These are phyloP conservation scores for Petrolisthes manimaculis DNA, from an alignment of 2,888 invertebrate genomes.

Conservation along the genomic window DNA sequence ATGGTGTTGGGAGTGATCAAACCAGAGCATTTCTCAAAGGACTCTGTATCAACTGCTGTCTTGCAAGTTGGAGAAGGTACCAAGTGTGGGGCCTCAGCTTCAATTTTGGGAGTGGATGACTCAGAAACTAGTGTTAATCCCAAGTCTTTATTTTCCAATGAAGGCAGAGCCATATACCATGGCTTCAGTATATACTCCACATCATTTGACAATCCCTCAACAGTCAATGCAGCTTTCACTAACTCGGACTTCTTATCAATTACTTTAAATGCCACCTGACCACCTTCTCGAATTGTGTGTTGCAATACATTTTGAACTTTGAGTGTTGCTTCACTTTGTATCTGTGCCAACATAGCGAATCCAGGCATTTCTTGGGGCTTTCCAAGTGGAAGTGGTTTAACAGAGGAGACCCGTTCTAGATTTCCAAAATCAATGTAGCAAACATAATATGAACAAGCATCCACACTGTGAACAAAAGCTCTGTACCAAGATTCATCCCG, in stretches of 20 bases:
- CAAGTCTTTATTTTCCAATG: not conserved
- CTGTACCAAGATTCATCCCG: constrained; percentile 46
- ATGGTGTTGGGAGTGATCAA: not conserved
- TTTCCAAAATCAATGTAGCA: constrained; percentile 55
- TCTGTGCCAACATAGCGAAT: constrained; percentile 19
- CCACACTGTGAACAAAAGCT: constrained; percentile 15
- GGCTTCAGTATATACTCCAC: constrained; percentile 33
- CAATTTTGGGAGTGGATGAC: not conserved
- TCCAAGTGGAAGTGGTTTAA: constrained; percentile 50
- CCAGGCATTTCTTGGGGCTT: constrained; percentile 32
- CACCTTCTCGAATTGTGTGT: not conserved
- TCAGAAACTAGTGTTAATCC: not conserved
- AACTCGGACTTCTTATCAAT: constrained; percentile 32
- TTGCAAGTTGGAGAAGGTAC: not conserved
- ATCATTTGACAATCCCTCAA: not conserved
- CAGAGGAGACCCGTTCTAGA: constrained; percentile 26
- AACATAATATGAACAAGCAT: not conserved
- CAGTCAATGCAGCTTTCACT: constrained; percentile 16
- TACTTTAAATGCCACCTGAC: constrained; percentile 23
- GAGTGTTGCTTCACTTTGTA: constrained; percentile 4
- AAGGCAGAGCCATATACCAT: not conserved
- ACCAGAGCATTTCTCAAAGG: not conserved
- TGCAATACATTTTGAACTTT: constrained; percentile 21
- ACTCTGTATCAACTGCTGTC: not conserved
- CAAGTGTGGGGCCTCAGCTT: not conserved